Base-by-base conservation (phyloP, 2,797 vertebrate species). In the Denticeps clupeoides region DNA sequence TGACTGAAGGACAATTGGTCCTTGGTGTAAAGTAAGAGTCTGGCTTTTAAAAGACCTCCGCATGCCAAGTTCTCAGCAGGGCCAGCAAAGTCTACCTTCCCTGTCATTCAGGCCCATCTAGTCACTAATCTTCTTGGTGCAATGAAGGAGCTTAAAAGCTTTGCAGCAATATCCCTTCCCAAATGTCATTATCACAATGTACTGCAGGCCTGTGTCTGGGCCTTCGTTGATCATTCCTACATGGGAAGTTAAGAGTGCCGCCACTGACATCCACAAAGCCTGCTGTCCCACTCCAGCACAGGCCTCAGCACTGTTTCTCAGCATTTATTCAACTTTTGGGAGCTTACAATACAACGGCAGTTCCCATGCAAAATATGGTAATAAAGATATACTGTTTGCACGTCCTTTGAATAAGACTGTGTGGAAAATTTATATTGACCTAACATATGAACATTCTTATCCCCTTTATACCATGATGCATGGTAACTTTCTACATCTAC, bases 101-200 rank as follows among this genome's bases (percentile, higher is more conserved):
- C 79, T 72, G 77, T 81, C 80, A 75, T 73, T 80, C 74, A 75
- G 74, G 73, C 62, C 69, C 77, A 81, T 82, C 81, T 82, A 68
- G 68, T 70, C 42, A 69, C 78, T 83, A 84, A 83, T 84, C 83
- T 83, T 78, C 80, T 81, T 76, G 74, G 74, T 77, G 72, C 75
- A 60, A 80, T 80, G 76, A 75, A 82, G 78, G 78, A 79, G 83
- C 80, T 84, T 82, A 82, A 79, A 76, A 70, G 79, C 82, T 84
- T 84, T 82, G 79, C 78, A 72, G 80, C 73, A 60, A 67, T 70
- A 79, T 80, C 79, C 77, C 75, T 57, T 77, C 81, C 82, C 82
- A 78, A 79, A 83, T 74, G 77, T 80, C 82, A 83, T 81, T 82
- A 80, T 80, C 71, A 71, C 77, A 70, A 74, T 72, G 71, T 65